Conservation (phyloP, 2,888 invertebrate genomes). For the Drosophila tanythrix region DNA sequence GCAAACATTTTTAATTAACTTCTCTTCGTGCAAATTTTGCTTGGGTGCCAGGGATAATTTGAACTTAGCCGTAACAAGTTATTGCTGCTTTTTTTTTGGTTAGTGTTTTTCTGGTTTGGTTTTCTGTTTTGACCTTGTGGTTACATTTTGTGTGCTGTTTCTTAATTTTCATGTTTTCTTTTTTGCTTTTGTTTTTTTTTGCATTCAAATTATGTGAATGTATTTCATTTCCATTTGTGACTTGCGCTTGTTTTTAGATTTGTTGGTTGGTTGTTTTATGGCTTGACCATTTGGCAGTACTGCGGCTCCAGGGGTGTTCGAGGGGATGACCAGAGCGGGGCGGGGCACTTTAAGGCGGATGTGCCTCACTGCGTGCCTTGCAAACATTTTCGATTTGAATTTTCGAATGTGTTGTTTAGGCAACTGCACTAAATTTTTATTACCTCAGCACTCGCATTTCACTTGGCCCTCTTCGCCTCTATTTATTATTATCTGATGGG, state of each 20-base stretch:
- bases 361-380: constrained; percentile 48
- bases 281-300: constrained; percentile 64
- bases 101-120: constrained; percentile 2
- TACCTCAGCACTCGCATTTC: constrained; percentile 58
- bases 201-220: constrained; percentile 69
- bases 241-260: constrained; percentile 54
- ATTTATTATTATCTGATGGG: constrained; percentile 24
- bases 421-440: constrained; percentile 75
- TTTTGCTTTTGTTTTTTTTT: constrained; percentile 5
- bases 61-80: constrained; percentile 21
- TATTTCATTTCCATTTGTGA: constrained; percentile 67
- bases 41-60: constrained; percentile 18
- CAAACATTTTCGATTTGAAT: constrained; percentile 59
- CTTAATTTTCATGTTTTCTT: constrained; percentile 7
- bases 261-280: constrained; percentile 45
- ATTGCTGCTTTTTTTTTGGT: constrained; percentile 22
- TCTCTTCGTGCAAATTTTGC: neutral
- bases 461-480: constrained; percentile 38
- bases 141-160: constrained; percentile 20
- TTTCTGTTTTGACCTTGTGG: constrained; percentile 40
- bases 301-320: constrained; percentile 18
- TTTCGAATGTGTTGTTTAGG: constrained; percentile 50
- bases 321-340: neutral
- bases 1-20: constrained; percentile 1
- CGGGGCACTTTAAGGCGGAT: constrained; percentile 12